These are phyloP conservation scores for Eupithecia subfuscata DNA, from an alignment of 2,888 invertebrate genomes.

Conservation along the genomic window DNA sequence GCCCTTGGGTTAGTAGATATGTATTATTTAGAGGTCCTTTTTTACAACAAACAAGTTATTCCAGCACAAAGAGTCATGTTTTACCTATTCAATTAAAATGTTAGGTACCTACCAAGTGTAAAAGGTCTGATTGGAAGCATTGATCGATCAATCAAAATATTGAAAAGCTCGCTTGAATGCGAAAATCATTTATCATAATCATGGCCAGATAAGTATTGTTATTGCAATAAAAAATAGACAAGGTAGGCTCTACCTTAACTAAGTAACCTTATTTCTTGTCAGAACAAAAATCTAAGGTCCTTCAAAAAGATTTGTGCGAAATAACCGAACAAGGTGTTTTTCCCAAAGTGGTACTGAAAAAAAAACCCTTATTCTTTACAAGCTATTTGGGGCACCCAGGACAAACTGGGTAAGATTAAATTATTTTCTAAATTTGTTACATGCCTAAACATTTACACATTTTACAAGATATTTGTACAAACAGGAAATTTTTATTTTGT, in stretches of 20 bases:
- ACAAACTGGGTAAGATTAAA: background rate
- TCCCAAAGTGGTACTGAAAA: no score
- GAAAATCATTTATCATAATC: slow-evolving; percentile 21
- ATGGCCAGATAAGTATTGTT: slow-evolving; percentile 12
- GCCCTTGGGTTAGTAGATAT: background rate
- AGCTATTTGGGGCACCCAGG: background rate
- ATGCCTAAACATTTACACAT: background rate
- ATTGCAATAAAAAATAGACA: background rate
- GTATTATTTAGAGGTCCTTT: background rate
- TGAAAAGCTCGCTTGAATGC: slow-evolving; percentile 36
- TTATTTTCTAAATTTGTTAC: no score
- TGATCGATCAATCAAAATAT: slow-evolving; percentile 39
- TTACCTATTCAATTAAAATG: background rate
- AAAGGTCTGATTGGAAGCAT: slow-evolving; percentile 37
- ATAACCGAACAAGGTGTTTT: background rate
- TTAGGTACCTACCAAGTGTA: slow-evolving; percentile 22
- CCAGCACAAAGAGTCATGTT: background rate
- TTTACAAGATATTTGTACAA: background rate
- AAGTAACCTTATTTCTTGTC: background rate
- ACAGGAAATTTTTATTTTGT: background rate
- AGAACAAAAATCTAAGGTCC: background rate
- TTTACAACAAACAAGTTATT: background rate
- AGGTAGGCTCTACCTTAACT: background rate
- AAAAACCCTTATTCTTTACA: background rate
- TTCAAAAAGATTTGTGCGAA: background rate